These are phyloP conservation scores for Betta splendens DNA, from an alignment of 2,797 vertebrate genomes.

Conservation along the genomic window DNA sequence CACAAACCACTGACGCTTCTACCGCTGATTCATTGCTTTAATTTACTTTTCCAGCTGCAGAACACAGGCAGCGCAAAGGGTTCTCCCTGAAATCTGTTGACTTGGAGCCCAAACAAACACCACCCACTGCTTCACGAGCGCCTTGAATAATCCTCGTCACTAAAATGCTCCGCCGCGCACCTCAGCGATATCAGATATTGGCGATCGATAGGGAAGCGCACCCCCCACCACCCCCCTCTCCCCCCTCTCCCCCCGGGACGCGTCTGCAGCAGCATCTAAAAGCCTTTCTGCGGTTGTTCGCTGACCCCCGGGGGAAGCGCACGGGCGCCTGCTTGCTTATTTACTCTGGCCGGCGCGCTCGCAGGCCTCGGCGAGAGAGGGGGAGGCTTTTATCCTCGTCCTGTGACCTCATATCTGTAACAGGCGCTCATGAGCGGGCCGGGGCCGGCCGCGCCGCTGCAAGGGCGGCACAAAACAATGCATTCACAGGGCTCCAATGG, in stretches of 20 bases:
- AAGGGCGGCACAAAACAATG: slow-evolving; percentile 52
- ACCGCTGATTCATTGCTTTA: slow-evolving; percentile 63
- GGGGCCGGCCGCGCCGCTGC: slow-evolving; percentile 18
- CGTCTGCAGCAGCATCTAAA: slow-evolving; percentile 33
- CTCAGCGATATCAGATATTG: slow-evolving; percentile 30
- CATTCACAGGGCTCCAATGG: slow-evolving; percentile 50
- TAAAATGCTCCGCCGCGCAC: neutral
- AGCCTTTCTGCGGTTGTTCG: slow-evolving; percentile 40
- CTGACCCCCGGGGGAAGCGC: slow-evolving; percentile 35
- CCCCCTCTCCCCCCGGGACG: slow-evolving; percentile 8
- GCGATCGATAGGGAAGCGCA: slow-evolving; percentile 28
- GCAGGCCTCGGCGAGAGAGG: slow-evolving; percentile 17
- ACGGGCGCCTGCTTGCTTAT: slow-evolving; percentile 59
- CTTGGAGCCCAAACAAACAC: slow-evolving; percentile 21
- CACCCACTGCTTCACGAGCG: neutral
- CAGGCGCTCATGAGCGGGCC: slow-evolving; percentile 39
- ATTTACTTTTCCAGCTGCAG: slow-evolving; percentile 61
- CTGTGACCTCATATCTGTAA: slow-evolving; percentile 73
- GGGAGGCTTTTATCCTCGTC: slow-evolving; percentile 22
- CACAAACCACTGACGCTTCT: slow-evolving; percentile 35
- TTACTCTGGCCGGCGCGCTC: slow-evolving; percentile 49
- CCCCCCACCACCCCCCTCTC: slow-evolving; percentile 11
- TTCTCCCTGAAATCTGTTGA: slow-evolving; percentile 20
- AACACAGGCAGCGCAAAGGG: slow-evolving; percentile 38
- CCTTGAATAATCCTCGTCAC: slow-evolving; percentile 1